Percentiles rank a stretch among this genome's conserved stretches.
Evolutionary conservation across 2,888 invertebrate species (phyloP).

Genomic region (Drosophila kambysellisi): DNA sequence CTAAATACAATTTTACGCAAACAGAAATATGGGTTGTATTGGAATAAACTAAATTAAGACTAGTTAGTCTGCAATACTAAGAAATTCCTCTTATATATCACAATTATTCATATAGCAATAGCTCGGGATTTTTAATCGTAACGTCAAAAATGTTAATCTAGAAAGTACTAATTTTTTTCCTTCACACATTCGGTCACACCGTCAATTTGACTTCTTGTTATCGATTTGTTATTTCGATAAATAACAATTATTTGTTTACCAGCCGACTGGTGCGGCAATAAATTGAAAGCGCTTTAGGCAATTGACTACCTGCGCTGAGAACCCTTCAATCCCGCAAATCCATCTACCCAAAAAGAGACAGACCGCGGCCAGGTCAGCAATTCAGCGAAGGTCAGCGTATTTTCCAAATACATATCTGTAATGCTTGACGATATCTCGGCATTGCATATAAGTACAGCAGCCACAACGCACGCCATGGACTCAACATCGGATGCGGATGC

Average conservation of each 20-base stretch:
- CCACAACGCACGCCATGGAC: slow-evolving; percentile 57
- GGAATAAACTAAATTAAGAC: neutral
- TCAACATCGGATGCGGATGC: slow-evolving; percentile 52
- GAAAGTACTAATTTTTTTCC: neutral
- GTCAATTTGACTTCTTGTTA: slow-evolving; percentile 6
- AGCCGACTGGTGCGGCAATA: slow-evolving; percentile 60
- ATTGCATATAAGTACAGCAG: slow-evolving; percentile 47
- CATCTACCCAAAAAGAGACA: slow-evolving; percentile 8
- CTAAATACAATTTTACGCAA: slow-evolving; percentile 7
- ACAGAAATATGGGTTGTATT: neutral
- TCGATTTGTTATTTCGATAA: slow-evolving; percentile 43
- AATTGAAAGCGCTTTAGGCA: slow-evolving; percentile 14
- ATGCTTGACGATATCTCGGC: slow-evolving; percentile 50
- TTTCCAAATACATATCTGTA: slow-evolving; percentile 38
- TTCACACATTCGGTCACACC: slow-evolving; percentile 21
- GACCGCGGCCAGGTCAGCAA: slow-evolving; percentile 13
- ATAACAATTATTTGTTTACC: slow-evolving; percentile 52
- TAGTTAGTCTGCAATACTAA: neutral
- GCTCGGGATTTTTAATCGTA: neutral
- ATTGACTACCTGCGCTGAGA: slow-evolving; percentile 37
- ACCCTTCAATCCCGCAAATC: slow-evolving; percentile 21
- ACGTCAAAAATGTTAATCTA: neutral
- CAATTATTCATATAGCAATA: neutral
- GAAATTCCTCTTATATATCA: neutral
- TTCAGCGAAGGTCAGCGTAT: slow-evolving; percentile 11